A percentile compares a stretch with the other conserved stretches of the same genome.
phyloP scores from a whole-genome alignment of 2,888 invertebrate species.

The Acanthopleura granulata region DNA sequence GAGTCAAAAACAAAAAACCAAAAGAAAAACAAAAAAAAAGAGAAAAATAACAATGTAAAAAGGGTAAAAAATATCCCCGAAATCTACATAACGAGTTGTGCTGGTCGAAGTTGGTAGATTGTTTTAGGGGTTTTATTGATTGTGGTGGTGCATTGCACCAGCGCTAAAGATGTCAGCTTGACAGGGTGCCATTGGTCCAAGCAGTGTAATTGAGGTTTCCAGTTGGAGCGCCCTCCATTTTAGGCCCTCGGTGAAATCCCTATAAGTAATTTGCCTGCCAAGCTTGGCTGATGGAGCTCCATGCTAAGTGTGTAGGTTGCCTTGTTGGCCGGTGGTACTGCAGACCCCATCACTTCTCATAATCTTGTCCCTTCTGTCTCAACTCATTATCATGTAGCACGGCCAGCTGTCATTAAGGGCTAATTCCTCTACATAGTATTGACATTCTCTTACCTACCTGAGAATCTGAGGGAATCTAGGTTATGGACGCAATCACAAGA shows the following conservation, averaged over 20 bases:
- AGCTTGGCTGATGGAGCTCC: background rate
- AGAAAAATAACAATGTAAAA: too few relatives aligned
- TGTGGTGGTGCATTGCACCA: background rate
- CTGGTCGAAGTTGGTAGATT: background rate
- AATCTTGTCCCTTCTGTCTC: background rate
- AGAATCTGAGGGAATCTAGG: too few relatives aligned
- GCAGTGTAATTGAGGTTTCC: background rate
- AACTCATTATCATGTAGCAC: background rate
- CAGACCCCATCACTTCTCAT: background rate
- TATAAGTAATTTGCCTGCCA: constrained; percentile 10
- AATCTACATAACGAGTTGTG: background rate
- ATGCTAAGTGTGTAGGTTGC: background rate
- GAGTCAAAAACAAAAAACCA: background rate
- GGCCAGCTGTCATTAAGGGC: background rate
- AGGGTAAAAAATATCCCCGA: background rate
- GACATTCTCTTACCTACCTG: too few relatives aligned
- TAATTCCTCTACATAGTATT: background rate
- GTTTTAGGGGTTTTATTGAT: background rate
- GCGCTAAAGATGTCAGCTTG: background rate
- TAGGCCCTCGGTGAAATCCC: background rate
- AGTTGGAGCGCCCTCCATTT: background rate
- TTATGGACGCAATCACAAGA: too few relatives aligned
- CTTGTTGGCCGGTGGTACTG: background rate
- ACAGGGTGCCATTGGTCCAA: background rate
- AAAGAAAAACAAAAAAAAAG: background rate